Evolutionary conservation across 1,140 invertebrate genomes (phyloP).

Genomic region (Apis cerana): DNA sequence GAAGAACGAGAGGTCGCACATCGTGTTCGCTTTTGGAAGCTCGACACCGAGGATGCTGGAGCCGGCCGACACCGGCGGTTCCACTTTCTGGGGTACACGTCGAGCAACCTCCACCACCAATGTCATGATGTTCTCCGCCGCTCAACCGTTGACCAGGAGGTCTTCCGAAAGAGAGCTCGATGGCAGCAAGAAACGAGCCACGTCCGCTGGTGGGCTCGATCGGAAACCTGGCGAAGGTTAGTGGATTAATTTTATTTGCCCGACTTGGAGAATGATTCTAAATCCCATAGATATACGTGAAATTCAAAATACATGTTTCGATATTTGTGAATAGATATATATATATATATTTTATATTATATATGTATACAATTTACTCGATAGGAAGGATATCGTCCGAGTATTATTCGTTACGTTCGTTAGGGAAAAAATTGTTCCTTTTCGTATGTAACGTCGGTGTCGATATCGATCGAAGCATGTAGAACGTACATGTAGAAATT

Average conservation of each 20-base stretch:
- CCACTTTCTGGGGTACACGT: constrained; percentile 89
- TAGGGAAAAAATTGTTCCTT: no score
- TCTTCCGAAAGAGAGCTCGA: constrained; percentile 91
- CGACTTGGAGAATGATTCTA: not conserved
- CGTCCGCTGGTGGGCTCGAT: constrained; percentile 88
- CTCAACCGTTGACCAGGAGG: constrained; percentile 89
- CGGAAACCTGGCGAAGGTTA: constrained; percentile 86
- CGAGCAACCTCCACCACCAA: constrained; percentile 93
- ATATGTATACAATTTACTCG: not conserved
- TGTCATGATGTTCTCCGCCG: constrained; percentile 87
- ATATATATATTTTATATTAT: not conserved
- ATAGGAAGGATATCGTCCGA: not conserved
- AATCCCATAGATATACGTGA: not conserved
- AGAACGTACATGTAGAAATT: not conserved
- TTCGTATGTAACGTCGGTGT: no score
- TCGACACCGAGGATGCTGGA: constrained; percentile 93
- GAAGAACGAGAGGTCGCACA: constrained; percentile 84
- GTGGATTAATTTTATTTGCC: constrained; percentile 54
- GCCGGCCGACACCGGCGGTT: constrained; percentile 88
- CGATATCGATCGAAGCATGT: no score
- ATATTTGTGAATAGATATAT: not conserved
- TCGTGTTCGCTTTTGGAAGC: constrained; percentile 93
- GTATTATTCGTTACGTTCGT: no score
- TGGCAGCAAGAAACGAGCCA: constrained; percentile 90
- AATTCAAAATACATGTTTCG: no score